A percentile compares a stretch with the other conserved stretches of the same genome.
Evolutionary conservation across 2,888 invertebrate genomes (phyloP).

Genomic region (Troides aeacus): DNA sequence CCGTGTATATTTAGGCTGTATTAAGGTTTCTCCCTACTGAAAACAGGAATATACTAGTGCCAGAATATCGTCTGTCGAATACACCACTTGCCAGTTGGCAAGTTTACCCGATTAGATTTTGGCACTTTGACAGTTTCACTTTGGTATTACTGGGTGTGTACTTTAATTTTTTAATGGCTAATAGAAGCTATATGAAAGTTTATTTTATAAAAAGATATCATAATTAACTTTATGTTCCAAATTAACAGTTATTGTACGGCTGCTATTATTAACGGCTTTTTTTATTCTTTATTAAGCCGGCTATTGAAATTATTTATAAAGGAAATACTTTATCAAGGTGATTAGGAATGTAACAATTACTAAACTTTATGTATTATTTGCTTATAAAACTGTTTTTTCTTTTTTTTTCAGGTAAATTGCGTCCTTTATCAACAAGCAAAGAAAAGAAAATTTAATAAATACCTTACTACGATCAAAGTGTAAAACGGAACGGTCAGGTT

Average conservation of each 20-base stretch:
- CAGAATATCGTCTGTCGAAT: conserved; percentile 20
- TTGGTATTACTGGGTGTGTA: neutral
- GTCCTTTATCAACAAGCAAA: neutral
- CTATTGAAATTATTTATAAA: too few relatives aligned
- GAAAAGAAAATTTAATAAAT: neutral
- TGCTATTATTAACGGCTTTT: too few relatives aligned
- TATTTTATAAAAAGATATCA: too few relatives aligned
- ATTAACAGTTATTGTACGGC: too few relatives aligned
- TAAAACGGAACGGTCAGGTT: neutral
- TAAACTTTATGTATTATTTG: neutral
- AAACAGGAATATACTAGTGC: neutral
- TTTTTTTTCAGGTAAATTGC: conserved; percentile 9
- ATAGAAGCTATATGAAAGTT: too few relatives aligned
- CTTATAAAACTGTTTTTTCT: neutral
- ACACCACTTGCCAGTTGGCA: conserved; percentile 25
- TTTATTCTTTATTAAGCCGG: too few relatives aligned
- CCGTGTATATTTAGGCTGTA: conserved; percentile 8
- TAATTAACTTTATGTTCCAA: too few relatives aligned
- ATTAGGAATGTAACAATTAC: neutral
- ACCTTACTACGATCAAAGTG: neutral
- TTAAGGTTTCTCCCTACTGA: conserved; percentile 12
- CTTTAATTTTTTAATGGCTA: neutral
- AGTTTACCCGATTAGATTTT: conserved; percentile 23
- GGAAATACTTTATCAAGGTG: neutral
- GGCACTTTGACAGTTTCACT: conserved; percentile 24